phyloP scores from a whole-genome alignment of 1,140 invertebrate species.

The Pogonognathellus flavescens region DNA sequence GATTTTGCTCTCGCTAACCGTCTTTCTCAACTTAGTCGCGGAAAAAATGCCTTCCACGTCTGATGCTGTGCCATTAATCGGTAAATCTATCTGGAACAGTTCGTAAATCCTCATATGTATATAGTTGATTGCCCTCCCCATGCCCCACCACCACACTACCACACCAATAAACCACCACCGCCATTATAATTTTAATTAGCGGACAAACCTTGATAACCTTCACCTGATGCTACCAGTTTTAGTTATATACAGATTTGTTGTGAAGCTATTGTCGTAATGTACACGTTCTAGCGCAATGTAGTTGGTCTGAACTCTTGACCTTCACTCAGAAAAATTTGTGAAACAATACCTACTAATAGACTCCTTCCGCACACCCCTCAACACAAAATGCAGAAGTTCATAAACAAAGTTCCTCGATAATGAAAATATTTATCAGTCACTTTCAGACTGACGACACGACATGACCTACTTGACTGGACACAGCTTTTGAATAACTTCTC shows the following conservation, averaged over 20 bases:
- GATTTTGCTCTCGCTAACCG: constrained; percentile 80
- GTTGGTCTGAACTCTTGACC: constrained; percentile 61
- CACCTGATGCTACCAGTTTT: too few species aligned
- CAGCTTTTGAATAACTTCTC: too few species aligned
- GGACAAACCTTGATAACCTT: neutral
- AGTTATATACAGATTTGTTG: neutral
- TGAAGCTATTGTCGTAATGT: constrained; percentile 38
- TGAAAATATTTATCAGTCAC: neutral
- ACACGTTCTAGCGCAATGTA: constrained; percentile 39
- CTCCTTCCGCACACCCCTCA: too few species aligned
- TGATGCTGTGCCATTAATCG: constrained; percentile 78
- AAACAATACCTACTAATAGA: neutral
- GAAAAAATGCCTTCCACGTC: constrained; percentile 78
- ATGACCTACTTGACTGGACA: neutral
- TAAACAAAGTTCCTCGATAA: neutral
- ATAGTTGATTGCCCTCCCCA: neutral
- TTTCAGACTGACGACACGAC: neutral
- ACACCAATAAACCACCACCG: neutral
- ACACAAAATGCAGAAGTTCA: too few species aligned
- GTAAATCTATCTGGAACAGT: constrained; percentile 68
- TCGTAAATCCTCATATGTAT: neutral
- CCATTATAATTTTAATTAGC: neutral
- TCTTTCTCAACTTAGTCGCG: constrained; percentile 80
- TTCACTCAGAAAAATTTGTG: neutral
- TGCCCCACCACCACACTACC: neutral